Evolutionary conservation across 1,140 invertebrate genomes (phyloP).

Genomic region (Drosophila hydei): DNA sequence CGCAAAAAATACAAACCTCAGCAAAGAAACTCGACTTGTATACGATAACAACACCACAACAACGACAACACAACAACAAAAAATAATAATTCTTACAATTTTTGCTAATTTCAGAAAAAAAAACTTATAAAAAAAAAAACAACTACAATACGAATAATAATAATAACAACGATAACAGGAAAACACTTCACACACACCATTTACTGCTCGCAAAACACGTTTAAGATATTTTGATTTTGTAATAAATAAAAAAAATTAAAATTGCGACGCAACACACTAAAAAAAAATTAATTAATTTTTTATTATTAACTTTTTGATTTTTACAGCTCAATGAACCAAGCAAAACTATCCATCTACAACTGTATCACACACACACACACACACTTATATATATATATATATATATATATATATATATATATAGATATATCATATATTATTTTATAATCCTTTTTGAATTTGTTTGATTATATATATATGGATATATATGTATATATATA

Average conservation of each 20-base stretch:
- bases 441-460: conserved; percentile 24
- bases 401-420: too few relatives aligned
- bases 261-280: conserved; percentile 37
- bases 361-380: not conserved
- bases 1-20: not conserved
- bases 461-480: not conserved
- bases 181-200: not conserved
- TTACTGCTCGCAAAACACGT: conserved; percentile 14
- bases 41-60: not conserved
- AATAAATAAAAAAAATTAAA: conserved; percentile 23
- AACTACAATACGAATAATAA: not conserved
- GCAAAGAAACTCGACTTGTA: conserved; percentile 7
- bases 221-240: conserved; percentile 20
- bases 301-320: not conserved
- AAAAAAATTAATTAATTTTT: conserved; percentile 16
- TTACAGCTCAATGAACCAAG: conserved; percentile 7
- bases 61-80: not conserved
- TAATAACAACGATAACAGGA: not conserved
- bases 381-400: too few relatives aligned
- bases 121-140: not conserved
- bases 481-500: conserved; percentile 19
- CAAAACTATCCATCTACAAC: not conserved
- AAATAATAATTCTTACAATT: conserved; percentile 1
- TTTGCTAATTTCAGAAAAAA: not conserved
- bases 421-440: conserved; percentile 7